A percentile compares a stretch with the other conserved stretches of the same genome.
phyloP scores from a whole-genome alignment of 2,888 invertebrate species.

The Pristionchus japonicus region DNA sequence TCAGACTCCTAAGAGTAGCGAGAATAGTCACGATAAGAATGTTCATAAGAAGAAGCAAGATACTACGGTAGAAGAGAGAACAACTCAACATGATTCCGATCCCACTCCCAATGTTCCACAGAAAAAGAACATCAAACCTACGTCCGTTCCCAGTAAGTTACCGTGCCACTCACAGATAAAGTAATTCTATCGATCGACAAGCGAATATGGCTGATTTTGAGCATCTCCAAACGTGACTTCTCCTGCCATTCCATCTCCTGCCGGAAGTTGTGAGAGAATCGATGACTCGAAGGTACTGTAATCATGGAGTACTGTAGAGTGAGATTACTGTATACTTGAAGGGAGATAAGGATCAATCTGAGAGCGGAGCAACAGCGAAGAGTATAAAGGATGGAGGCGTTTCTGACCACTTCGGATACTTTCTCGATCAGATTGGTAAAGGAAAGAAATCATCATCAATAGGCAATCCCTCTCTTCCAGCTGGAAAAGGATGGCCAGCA shows the following conservation, averaged over 20 bases:
- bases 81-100: not conserved
- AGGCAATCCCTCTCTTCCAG: not conserved
- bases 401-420: not conserved
- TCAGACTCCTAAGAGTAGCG: not conserved
- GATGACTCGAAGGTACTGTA: conserved; percentile 29
- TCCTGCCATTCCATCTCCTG: not conserved
- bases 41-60: not conserved
- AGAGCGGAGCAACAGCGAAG: not conserved
- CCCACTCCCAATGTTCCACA: not conserved
- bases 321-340: not conserved
- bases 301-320: no score
- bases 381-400: conserved; percentile 3
- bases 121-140: not conserved
- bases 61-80: not conserved
- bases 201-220: no score
- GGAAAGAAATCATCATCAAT: not conserved
- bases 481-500: not conserved
- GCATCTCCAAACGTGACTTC: not conserved
- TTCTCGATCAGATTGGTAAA: conserved; percentile 5
- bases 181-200: no score
- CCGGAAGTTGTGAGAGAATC: not conserved
- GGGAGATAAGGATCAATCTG: not conserved
- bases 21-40: not conserved
- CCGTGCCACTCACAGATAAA: not conserved
- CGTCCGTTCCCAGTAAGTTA: not conserved